Conservation (phyloP, 2,797 vertebrate genomes). For the Selene dorsalis region DNA sequence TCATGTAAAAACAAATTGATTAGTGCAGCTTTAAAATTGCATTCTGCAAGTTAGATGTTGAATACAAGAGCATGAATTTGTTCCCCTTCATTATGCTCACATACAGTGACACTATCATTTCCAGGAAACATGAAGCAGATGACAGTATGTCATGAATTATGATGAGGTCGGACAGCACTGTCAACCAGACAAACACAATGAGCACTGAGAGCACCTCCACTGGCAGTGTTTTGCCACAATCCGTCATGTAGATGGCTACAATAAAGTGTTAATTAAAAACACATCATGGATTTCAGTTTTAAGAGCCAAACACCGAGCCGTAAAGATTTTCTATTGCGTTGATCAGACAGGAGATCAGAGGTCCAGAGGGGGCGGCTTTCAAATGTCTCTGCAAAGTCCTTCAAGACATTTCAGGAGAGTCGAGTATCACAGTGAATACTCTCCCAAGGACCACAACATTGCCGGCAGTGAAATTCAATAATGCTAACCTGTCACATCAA, state of each 20-base stretch:
- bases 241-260: background rate
- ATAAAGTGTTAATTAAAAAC: constrained; percentile 20
- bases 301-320: background rate
- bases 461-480: constrained; percentile 62
- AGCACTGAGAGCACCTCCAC: background rate
- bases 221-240: background rate
- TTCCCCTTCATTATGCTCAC: no score
- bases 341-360: constrained; percentile 3
- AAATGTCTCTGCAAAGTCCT: constrained; percentile 22
- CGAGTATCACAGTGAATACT: constrained; percentile 37
- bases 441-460: constrained; percentile 45
- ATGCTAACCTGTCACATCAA: constrained; percentile 72
- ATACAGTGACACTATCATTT: background rate
- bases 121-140: background rate
- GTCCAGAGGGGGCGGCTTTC: constrained; percentile 13
- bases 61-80: background rate
- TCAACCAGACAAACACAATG: background rate
- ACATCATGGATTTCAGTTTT: constrained; percentile 17
- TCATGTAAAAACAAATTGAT: background rate
- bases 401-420: constrained; percentile 9
- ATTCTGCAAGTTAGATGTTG: background rate
- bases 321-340: constrained; percentile 13
- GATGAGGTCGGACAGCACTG: background rate
- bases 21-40: background rate
- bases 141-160: background rate